These are phyloP conservation scores for Sebastes hubbsi DNA, from an alignment of 2,797 vertebrate species.

Conservation along the genomic window DNA sequence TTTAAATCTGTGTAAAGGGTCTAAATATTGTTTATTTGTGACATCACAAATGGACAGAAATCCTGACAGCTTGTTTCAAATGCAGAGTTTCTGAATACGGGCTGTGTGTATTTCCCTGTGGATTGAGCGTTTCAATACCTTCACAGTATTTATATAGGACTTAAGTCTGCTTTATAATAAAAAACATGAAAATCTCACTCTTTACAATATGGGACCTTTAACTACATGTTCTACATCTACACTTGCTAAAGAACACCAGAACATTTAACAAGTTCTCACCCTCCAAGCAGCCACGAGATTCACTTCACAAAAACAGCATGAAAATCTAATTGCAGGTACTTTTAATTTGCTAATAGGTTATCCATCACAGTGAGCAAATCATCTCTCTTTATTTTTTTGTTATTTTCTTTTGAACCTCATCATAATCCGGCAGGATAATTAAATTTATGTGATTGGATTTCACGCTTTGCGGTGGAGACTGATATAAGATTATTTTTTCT, in stretches of 20 bases:
- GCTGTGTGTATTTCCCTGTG: no score
- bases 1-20: no score
- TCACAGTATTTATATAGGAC: no score
- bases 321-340: background rate
- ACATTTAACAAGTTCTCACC: background rate
- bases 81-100: no score
- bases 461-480: background rate
- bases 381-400: background rate
- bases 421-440: slow-evolving; percentile 20
- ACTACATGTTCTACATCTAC: background rate
- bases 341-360: background rate
- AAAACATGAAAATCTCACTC: no score
- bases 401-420: background rate
- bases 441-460: slow-evolving; percentile 22
- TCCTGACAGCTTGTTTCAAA: no score
- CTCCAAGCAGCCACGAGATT: background rate
- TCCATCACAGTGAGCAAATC: background rate
- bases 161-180: no score
- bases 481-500: slow-evolving; percentile 11
- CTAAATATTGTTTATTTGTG: no score
- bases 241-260: background rate
- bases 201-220: background rate
- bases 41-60: no score
- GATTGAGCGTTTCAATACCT: no score
- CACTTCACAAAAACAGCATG: background rate